Conservation (phyloP, 2,113 vertebrate species). For the Sturnus vulgaris region DNA sequence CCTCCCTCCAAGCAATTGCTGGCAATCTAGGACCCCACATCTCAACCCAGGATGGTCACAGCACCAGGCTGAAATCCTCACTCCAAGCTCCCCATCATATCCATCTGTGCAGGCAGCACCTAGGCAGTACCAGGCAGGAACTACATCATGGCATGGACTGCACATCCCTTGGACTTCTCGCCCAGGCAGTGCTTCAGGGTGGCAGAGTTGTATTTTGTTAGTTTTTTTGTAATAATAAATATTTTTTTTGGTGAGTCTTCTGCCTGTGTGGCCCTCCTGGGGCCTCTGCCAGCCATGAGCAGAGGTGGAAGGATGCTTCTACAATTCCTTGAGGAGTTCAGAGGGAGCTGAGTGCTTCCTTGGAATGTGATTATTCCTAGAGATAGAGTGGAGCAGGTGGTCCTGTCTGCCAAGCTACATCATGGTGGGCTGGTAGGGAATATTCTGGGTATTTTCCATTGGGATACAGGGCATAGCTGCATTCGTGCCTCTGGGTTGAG, state of each 20-base stretch:
- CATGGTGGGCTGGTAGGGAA: neutral
- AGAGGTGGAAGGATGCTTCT: neutral
- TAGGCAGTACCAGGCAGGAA: neutral
- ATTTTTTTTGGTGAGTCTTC: neutral
- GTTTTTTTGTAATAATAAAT: neutral
- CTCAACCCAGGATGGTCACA: rapidly evolving
- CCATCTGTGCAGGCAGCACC: neutral
- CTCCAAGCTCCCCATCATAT: rapidly evolving
- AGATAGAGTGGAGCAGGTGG: neutral
- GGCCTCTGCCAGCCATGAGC: neutral
- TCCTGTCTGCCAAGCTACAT: neutral
- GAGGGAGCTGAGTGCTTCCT: neutral
- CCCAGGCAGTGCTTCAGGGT: neutral
- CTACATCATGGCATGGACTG: rapidly evolving
- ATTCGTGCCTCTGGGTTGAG: neutral
- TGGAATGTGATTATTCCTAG: neutral
- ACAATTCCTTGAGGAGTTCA: neutral
- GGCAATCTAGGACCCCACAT: rapidly evolving
- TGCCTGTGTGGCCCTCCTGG: neutral
- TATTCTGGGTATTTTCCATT: neutral
- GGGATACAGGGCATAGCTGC: neutral
- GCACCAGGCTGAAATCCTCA: neutral
- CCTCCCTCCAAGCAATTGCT: neutral
- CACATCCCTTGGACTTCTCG: rapidly evolving
- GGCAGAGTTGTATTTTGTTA: neutral